Evolutionary conservation across 2,888 invertebrate species (phyloP), one percentile per base, ranked within the genome.

Genomic region (Piscicola geometra): DNA sequence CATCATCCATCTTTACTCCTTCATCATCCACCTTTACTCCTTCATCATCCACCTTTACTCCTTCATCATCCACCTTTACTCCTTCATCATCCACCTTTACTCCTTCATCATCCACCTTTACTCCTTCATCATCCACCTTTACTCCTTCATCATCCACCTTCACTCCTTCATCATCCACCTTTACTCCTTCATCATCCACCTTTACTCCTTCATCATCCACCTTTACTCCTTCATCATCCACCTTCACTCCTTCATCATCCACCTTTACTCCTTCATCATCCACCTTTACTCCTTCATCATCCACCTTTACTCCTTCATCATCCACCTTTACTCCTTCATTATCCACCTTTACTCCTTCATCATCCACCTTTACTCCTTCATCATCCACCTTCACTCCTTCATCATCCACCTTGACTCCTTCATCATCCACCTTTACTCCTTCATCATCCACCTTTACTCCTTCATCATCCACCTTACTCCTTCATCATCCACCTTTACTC

Each of bases 171-270:
- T 47, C 33, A 28, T 33, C 1, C 60, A 28, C 25, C 30, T 32
- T 30, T 28, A 56, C 32, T 18, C 32, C 0, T n/a, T 52, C 33
- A 1, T 35, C 1, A 32, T 33, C 9, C 71, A 52, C 30, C 9
- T 32, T 47, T 21, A 1, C 33, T 47, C 12, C 30, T 21, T 56
- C 71, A 2, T n/a, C 28, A 21, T 56, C 60, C 15, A 25, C 41
- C 56, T 71, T 70, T n/a, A n/a, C 21, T 33, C 70, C 35, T 28
- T 5, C 25, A 9, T 56, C 71, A n/a, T 60, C n/a, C 70, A 12
- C 60, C 35, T 0, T n/a, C 75, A 41, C 60, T 3, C 25, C 1
- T 5, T 52, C 33, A 5, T n/a, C 28, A 52, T 32, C 72, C 30
- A 21, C 30, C 47, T 18, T 18, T 2, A 47, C 47, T 1, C 66